Base-by-base conservation (phyloP, 2,888 invertebrate genomes). In the Melieria omissa region DNA sequence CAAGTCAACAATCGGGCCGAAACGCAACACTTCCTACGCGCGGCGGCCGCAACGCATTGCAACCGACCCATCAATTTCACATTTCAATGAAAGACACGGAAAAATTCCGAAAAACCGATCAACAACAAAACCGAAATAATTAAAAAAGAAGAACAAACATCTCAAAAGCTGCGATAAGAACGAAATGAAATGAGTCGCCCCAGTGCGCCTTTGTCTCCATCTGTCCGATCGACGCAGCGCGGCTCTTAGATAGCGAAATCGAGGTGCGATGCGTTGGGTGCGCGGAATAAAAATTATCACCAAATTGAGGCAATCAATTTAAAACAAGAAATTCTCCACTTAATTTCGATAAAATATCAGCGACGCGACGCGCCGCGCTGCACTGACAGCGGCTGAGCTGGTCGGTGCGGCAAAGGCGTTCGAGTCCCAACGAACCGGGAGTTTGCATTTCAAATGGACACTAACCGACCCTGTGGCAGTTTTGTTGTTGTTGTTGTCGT, bases 241-340 rank as follows among this genome's bases (percentile, higher is more conserved):
- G 57, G 55, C 49, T 58, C 44, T 46, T 14, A 55, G 63, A 52
- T 66, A 71, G 54, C 44, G 8, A 57, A 49, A 58, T 54, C 64
- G 57, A 65, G 54, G 52, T 45, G 10, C 29, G 44, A 41, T 8
- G 61, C 62, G 54, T 16, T 42, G 41, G 44, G n/a, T 45, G 9
- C 62, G 44, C 46, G 42, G 42, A 74, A 71, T 66, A 78, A 78
- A 80, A 80, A 79, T 81, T 80, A 79, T 80, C 79, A 78, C 77
- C 77, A 78, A 80, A 81, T 78, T 79, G 76, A 78, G 79, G 78
- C 79, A 80, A 81, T 80, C 80, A 81, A 78, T 79, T 80, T 79
- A 66, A 76, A 79, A 81, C 79, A 80, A 80, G 80, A 79, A 80
- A 79, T 80, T 80, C 78, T 78, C 80, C 81, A 81, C 80, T 81